Percentiles rank a stretch among this genome's conserved stretches.
Conservation (phyloP, 2,113 vertebrate species). For the Nerophis ophidion region DNA sequence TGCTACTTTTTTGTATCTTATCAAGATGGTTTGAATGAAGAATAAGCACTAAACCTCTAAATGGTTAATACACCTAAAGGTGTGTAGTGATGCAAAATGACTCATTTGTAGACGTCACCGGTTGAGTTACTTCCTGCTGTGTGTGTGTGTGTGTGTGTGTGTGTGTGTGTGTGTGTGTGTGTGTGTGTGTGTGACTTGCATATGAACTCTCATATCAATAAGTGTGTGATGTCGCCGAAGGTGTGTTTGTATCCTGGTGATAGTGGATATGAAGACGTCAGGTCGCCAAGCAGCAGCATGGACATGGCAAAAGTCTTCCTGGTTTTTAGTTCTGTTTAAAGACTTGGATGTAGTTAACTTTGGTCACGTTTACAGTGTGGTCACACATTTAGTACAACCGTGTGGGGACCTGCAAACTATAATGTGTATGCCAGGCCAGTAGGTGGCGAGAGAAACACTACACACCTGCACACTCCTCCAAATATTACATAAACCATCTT, state of each 20-base stretch:
- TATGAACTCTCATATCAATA: neutral
- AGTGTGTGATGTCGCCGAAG: neutral
- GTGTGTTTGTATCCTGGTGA: conserved; percentile 17
- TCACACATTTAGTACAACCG: no score
- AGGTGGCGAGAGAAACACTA: neutral
- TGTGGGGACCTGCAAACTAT: neutral
- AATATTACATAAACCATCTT: neutral
- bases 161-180: neutral
- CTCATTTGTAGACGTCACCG: neutral
- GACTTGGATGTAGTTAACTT: neutral
- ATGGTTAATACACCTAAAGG: neutral
- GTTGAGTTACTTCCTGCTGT: neutral
- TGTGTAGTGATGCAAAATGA: neutral
- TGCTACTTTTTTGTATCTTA: no score
- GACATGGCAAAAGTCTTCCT: conserved; percentile 21
- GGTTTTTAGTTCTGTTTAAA: conserved; percentile 24
- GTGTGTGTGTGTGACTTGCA: neutral
- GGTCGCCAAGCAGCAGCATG: conserved; percentile 18
- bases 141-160: neutral
- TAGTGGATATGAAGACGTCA: neutral
- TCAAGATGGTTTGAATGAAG: no score
- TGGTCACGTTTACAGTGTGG: no score
- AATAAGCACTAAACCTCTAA: no score
- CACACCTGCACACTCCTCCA: neutral
- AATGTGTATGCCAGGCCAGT: neutral